Conservation (phyloP, 1,140 invertebrate species). For the Tetraneura akinire region DNA sequence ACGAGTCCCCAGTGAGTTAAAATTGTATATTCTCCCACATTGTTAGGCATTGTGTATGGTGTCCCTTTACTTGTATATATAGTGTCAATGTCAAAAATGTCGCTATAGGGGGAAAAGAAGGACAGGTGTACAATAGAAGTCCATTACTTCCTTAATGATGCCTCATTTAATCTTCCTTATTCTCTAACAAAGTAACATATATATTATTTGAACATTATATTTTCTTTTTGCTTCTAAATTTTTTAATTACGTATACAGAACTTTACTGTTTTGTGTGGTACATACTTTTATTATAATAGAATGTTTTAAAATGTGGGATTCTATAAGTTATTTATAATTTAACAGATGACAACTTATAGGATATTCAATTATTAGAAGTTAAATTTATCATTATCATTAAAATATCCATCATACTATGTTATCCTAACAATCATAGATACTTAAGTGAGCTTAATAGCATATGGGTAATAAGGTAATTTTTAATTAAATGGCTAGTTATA, state of each 20-base stretch:
- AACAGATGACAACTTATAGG: too few relatives aligned
- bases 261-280: too few relatives aligned
- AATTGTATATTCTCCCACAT: constrained; percentile 34
- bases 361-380: too few relatives aligned
- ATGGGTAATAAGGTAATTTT: neutral
- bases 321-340: too few relatives aligned
- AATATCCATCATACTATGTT: neutral
- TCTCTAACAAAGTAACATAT: neutral
- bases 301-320: too few relatives aligned
- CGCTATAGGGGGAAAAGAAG: neutral
- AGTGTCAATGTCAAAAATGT: constrained; percentile 27
- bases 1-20: constrained; percentile 21
- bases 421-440: neutral
- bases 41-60: constrained; percentile 24
- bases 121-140: constrained; percentile 34
- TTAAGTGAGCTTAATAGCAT: neutral
- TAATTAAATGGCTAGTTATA: neutral
- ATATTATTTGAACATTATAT: neutral
- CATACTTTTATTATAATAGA: too few relatives aligned
- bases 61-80: neutral
- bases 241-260: too few relatives aligned
- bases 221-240: neutral
- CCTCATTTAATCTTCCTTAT: constrained; percentile 13
- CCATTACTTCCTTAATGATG: constrained; percentile 32
- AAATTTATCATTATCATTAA: neutral